Evolutionary conservation across 2,888 invertebrate genomes (phyloP), one percentile per base, ranked within the genome.

Genomic region (Tinea pellionella): DNA sequence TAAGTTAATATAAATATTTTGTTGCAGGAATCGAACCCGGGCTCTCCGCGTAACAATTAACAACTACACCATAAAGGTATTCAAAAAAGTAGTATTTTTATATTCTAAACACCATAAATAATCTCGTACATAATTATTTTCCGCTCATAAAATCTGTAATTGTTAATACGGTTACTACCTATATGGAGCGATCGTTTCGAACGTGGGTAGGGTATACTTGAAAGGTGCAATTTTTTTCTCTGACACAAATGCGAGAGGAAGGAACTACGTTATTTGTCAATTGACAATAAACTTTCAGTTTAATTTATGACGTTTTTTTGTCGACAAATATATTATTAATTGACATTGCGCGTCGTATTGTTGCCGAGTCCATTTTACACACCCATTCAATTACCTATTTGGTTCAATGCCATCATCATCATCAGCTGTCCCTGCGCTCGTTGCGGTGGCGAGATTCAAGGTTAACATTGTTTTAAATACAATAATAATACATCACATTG

Each of bases 261-360:
- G 47, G n/a, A 47, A 47, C 47, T 47, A 16, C 47, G n/a, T 47
- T 47, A 47, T 47, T 47, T 47, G 47, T 47, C 13, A 9, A 16
- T 16, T 15, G 13, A 47, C 47, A 47, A 47, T 47, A 47, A 47
- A 16, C 37, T 37, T 47, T 9, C 15, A 6, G 15, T 9, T 8
- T 47, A 47, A 47, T 47, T 47, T 47, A 47, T 47, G 47, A 47
- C 47, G n/a, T n/a, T 16, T 47, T 47, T 47, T 47, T 47, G 47
- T 47, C n/a, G 13, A n/a, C n/a, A 47, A 47, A 47, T 47, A 47
- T 47, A 47, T 47, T 47, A 9, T 47, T 47, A 47, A 47, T 47
- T 47, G 13, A 15, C 47, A 15, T 47, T 47, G 41, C 41, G n/a
- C 13, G n/a, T n/a, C 12, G 8, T 42, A n/a, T 42, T 42, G 42